These are phyloP conservation scores for Drosophila tropicalis DNA, from an alignment of 1,140 invertebrate genomes.

Conservation along the genomic window DNA sequence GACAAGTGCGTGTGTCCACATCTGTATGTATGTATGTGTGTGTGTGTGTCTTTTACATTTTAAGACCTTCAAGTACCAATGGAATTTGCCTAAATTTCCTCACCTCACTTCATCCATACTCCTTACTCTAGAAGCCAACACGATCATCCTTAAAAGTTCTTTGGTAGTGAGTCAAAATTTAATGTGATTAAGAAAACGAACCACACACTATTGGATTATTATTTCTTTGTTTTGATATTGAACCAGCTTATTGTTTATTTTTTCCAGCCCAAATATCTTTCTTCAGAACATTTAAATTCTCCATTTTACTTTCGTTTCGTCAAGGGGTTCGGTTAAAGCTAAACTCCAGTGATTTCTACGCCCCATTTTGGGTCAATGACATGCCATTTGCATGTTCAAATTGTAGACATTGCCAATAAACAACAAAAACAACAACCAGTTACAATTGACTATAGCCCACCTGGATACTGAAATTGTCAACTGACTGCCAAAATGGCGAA, in stretches of 20 bases:
- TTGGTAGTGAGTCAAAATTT: no score
- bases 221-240: no score
- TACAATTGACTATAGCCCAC: not conserved
- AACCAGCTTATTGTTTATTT: no score
- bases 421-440: slow-evolving; percentile 9
- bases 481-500: slow-evolving; percentile 7
- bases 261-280: no score
- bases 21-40: not conserved
- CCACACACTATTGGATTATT: no score
- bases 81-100: not conserved
- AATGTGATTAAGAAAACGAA: no score
- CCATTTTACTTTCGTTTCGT: no score
- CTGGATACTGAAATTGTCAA: slow-evolving; percentile 10
- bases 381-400: slow-evolving; percentile 22
- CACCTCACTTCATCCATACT: no score
- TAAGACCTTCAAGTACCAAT: slow-evolving; percentile 12
- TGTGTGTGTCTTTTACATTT: not conserved
- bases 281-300: no score
- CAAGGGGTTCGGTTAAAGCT: no score
- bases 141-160: not conserved
- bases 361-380: slow-evolving; percentile 17
- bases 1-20: slow-evolving; percentile 14
- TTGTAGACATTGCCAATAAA: slow-evolving; percentile 19
- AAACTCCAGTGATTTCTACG: not conserved
- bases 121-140: not conserved